A percentile compares a stretch with the other conserved stretches of the same genome.
phyloP scores from a whole-genome alignment of 2,888 invertebrate species.

The Trypoxylon attenuatum region DNA sequence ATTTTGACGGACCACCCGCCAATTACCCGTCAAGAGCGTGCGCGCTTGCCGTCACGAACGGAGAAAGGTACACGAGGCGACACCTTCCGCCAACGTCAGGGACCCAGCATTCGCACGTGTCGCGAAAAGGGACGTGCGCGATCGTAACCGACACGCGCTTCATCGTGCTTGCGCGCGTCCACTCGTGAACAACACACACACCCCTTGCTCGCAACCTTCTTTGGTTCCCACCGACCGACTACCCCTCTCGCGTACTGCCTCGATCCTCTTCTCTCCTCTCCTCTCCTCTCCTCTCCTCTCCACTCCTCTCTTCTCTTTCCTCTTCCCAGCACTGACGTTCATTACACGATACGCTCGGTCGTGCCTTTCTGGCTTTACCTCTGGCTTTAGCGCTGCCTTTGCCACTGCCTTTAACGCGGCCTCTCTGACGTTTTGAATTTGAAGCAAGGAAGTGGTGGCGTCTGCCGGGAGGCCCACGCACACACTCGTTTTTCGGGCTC shows the following conservation, averaged over 20 bases:
- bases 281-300: neutral
- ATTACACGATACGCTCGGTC: too few relatives aligned
- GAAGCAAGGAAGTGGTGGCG: slow-evolving; percentile 31
- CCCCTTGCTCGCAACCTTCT: slow-evolving; percentile 1
- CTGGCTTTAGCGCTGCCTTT: neutral
- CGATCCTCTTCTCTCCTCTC: neutral
- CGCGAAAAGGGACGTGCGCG: slow-evolving; percentile 22
- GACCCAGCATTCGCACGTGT: slow-evolving; percentile 40
- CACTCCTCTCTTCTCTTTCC: neutral
- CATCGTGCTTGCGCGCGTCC: neutral
- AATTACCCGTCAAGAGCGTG: slow-evolving; percentile 18
- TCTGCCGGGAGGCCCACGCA: slow-evolving; percentile 30
- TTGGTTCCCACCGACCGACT: slow-evolving; percentile 14
- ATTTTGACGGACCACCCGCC: slow-evolving; percentile 38
- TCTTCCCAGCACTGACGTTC: neutral
- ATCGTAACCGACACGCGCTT: neutral
- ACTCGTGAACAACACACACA: neutral
- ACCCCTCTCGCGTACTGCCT: neutral
- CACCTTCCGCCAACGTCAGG: slow-evolving; percentile 43
- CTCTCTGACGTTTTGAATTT: slow-evolving; percentile 36
- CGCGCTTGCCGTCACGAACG: slow-evolving; percentile 24
- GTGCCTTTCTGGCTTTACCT: too few relatives aligned
- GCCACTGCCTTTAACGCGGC: slow-evolving; percentile 6
- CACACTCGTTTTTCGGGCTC: slow-evolving; percentile 35
- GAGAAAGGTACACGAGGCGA: slow-evolving; percentile 48